Conservation (phyloP, 2,888 invertebrate species). For the Ceramica pisi region DNA sequence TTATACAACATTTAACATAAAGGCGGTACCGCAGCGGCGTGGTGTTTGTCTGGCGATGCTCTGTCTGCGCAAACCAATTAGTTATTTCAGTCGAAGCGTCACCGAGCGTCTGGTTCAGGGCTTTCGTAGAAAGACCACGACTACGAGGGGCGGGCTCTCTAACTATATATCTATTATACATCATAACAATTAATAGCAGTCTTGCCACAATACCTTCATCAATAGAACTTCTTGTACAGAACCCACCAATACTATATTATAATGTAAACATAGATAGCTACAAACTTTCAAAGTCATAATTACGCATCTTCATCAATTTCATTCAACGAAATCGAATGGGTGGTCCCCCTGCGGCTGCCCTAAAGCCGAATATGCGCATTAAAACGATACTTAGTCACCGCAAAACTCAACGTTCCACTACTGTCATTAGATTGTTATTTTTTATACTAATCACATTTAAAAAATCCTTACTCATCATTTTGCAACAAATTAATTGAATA, state of each 20-base stretch:
- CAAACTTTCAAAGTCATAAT: slow-evolving; percentile 22
- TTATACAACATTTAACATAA: slow-evolving; percentile 51
- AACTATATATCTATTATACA: slow-evolving; percentile 49
- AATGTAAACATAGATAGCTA: slow-evolving; percentile 47
- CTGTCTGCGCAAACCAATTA: slow-evolving; percentile 40
- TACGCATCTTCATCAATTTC: slow-evolving; percentile 40
- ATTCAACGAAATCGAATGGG: slow-evolving; percentile 50
- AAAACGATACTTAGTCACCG: slow-evolving; percentile 40
- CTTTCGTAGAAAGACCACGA: slow-evolving; percentile 62
- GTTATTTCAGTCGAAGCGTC: slow-evolving; percentile 59
- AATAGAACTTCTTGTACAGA: slow-evolving; percentile 51
- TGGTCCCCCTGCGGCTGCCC: slow-evolving; percentile 64
- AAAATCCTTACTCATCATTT: slow-evolving; percentile 71
- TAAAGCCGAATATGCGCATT: slow-evolving; percentile 47
- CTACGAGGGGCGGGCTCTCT: slow-evolving; percentile 45
- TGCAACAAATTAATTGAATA: slow-evolving; percentile 73
- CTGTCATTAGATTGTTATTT: slow-evolving; percentile 63
- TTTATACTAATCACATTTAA: slow-evolving; percentile 66
- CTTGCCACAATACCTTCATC: slow-evolving; percentile 61
- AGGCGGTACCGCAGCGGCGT: slow-evolving; percentile 54
- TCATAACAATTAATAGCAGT: slow-evolving; percentile 62
- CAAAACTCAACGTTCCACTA: slow-evolving; percentile 59
- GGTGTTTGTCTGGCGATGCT: slow-evolving; percentile 30
- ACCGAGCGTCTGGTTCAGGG: slow-evolving; percentile 51
- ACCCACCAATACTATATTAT: slow-evolving; percentile 42